Percentiles rank a stretch among this genome's conserved stretches.
Evolutionary conservation across 2,113 vertebrate genomes (phyloP).

Genomic region (Atherinomorus stipes): DNA sequence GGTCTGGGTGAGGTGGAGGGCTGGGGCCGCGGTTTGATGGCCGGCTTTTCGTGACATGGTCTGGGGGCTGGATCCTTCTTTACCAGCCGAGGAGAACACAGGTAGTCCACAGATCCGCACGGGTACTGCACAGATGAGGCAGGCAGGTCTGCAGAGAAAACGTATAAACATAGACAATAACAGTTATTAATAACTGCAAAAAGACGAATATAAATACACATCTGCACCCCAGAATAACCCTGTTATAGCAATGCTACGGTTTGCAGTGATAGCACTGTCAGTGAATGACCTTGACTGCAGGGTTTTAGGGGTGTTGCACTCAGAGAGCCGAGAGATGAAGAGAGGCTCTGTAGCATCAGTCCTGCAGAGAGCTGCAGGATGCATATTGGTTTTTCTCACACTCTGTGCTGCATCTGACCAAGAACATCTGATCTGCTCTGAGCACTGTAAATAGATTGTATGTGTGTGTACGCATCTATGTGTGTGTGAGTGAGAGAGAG

Average conservation of each 20-base stretch:
- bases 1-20: conserved; percentile 77
- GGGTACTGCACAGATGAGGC: conserved; percentile 79
- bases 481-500: background rate
- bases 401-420: conserved; percentile 33
- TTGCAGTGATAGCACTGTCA: background rate
- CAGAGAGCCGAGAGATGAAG: conserved; percentile 4
- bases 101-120: conserved; percentile 76
- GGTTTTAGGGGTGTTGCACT: conserved; percentile 29
- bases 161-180: conserved; percentile 16
- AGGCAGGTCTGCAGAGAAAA: conserved; percentile 78
- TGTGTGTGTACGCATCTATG: background rate
- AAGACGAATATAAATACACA: conserved; percentile 6
- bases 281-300: conserved; percentile 60
- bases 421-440: conserved; percentile 39
- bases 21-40: conserved; percentile 81
- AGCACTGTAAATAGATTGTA: conserved; percentile 13
- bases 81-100: conserved; percentile 72
- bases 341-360: conserved; percentile 47
- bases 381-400: conserved; percentile 36
- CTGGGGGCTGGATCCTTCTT: conserved; percentile 69
- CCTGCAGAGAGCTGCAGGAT: conserved; percentile 32
- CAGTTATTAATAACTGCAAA: conserved; percentile 30
- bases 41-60: conserved; percentile 80
- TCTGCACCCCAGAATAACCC: background rate
- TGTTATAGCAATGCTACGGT: conserved; percentile 10